Conservation (phyloP, 2,113 vertebrate genomes). For the Odocoileus virginianus region DNA sequence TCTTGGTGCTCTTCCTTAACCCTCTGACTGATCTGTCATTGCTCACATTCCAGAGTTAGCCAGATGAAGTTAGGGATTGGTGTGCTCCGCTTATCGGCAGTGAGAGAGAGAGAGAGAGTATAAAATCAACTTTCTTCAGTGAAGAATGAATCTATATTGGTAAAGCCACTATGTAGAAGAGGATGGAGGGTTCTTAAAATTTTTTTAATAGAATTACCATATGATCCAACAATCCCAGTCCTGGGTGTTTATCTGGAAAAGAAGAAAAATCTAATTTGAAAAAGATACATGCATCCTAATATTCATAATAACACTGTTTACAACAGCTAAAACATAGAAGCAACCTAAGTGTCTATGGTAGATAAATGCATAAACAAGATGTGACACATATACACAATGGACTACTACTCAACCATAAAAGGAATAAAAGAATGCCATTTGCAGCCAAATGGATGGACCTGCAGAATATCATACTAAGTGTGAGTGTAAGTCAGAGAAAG, state of each 20-base stretch:
- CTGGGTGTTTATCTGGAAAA: background rate
- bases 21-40: background rate
- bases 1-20: no score
- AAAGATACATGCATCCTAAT: background rate
- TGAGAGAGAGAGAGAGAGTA: background rate
- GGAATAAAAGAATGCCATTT: background rate
- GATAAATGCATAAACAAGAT: background rate
- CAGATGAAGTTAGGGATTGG: background rate
- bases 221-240: background rate
- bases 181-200: background rate
- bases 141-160: background rate
- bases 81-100: fast-evolving
- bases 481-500: background rate
- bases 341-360: background rate
- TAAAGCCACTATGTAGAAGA: background rate
- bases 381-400: background rate
- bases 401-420: background rate
- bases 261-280: background rate
- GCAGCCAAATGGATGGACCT: background rate
- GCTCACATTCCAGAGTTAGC: background rate
- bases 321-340: background rate
- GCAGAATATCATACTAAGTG: background rate
- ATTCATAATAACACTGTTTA: background rate
- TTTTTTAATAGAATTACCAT: background rate
- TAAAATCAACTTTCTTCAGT: background rate